Evolutionary conservation across 23 tunicate species (phyloP).

Genomic region (Diplosoma virens): DNA sequence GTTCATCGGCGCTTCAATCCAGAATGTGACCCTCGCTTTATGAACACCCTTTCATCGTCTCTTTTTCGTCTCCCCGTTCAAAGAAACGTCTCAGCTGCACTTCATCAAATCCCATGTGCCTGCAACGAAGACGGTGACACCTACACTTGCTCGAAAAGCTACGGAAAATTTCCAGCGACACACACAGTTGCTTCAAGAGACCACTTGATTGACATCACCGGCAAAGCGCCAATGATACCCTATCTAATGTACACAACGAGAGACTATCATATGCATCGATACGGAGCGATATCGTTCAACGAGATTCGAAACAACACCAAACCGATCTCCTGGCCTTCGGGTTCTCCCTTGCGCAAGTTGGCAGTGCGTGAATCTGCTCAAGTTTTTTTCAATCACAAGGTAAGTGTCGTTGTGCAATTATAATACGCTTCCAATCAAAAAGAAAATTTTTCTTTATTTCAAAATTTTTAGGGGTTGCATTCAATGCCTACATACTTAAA

Average conservation of each 20-base stretch:
- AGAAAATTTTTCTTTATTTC: too few relatives aligned
- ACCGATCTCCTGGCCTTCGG: constrained; percentile 37
- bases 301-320: constrained; percentile 22
- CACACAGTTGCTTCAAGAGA: constrained; percentile 44
- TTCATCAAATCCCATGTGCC: constrained; percentile 16
- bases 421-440: too few relatives aligned
- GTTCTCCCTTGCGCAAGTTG: constrained; percentile 43
- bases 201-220: constrained; percentile 45
- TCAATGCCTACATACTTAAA: constrained; percentile 48
- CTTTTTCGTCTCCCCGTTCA: constrained; percentile 42
- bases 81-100: too few relatives aligned
- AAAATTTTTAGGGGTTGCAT: constrained; percentile 41
- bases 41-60: constrained; percentile 30
- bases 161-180: constrained; percentile 2
- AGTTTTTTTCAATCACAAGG: constrained; percentile 52
- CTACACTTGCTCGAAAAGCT: constrained; percentile 24
- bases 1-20: constrained; percentile 38
- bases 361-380: constrained; percentile 49
- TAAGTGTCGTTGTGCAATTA: too few relatives aligned
- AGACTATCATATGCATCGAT: constrained; percentile 38
- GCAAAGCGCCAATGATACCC: constrained; percentile 38
- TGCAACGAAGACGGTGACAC: constrained; percentile 32
- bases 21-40: constrained; percentile 29
- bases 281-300: constrained; percentile 39
- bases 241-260: constrained; percentile 48